Conservation (phyloP, 1,140 invertebrate genomes). For the Ctenoplectra terminalis region DNA sequence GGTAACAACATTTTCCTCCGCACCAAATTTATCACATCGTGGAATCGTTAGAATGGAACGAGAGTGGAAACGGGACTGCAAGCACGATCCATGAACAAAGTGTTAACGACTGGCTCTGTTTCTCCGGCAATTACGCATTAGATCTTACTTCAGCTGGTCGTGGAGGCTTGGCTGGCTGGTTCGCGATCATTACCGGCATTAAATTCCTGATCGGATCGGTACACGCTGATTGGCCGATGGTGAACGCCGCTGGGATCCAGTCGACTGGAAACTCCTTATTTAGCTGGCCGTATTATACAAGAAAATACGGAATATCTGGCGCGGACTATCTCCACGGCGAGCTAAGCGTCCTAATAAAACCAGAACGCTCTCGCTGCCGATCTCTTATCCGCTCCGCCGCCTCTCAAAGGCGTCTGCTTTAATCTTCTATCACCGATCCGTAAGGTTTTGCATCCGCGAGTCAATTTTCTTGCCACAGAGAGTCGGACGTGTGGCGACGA, state of each 20-base stretch:
- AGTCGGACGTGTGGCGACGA: background rate
- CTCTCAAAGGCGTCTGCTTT: constrained; percentile 44
- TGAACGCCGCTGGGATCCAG: constrained; percentile 35
- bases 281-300: constrained; percentile 67
- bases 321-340: constrained; percentile 69
- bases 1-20: background rate
- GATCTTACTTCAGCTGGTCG: constrained; percentile 17
- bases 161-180: background rate
- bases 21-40: constrained; percentile 7
- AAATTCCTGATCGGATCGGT: constrained; percentile 35
- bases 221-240: constrained; percentile 34
- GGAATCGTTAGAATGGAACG: background rate
- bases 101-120: constrained; percentile 41
- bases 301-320: constrained; percentile 75
- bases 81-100: constrained; percentile 14
- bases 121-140: constrained; percentile 43
- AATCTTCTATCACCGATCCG: constrained; percentile 64
- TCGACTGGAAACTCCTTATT: constrained; percentile 67
- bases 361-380: constrained; percentile 61
- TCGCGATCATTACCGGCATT: constrained; percentile 48
- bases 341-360: constrained; percentile 70
- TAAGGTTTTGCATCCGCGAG: constrained; percentile 25
- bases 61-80: background rate
- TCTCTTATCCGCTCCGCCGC: constrained; percentile 42
- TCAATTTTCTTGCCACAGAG: constrained; percentile 9